phyloP scores from a whole-genome alignment of 2,113 vertebrate species.

The Perca flavescens region DNA sequence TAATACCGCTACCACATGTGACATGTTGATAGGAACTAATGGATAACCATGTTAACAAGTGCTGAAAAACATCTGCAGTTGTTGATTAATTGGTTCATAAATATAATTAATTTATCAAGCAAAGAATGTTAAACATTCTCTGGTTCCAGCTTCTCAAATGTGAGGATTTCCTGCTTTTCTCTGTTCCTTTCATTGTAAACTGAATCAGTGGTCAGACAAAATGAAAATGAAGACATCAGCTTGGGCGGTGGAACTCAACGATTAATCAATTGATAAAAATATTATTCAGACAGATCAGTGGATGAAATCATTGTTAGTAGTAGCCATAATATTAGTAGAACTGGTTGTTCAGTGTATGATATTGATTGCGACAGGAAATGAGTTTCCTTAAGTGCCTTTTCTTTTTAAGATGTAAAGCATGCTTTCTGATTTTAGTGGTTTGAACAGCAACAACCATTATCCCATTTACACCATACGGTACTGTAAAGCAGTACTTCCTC shows the following conservation, averaged over 20 bases:
- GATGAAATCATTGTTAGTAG: neutral
- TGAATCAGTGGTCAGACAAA: neutral
- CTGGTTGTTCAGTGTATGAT: neutral
- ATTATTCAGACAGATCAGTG: neutral
- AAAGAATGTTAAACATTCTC: neutral
- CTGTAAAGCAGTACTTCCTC: neutral
- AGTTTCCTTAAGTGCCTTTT: neutral
- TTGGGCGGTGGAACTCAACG: neutral
- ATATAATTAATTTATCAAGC: neutral
- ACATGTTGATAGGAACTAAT: neutral
- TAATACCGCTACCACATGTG: neutral
- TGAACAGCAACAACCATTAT: neutral
- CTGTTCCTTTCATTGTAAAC: neutral
- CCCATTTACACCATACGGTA: neutral
- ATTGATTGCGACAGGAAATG: neutral
- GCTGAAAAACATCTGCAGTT: neutral
- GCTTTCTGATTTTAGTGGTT: neutral
- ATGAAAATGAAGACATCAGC: neutral
- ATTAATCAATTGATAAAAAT: neutral
- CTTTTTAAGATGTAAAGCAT: conserved; percentile 5
- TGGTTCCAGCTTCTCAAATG: neutral
- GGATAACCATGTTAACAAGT: neutral
- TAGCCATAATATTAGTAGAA: neutral
- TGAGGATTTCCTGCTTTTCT: too few species aligned
- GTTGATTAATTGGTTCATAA: neutral